Base-by-base conservation (phyloP, 2,113 vertebrate species). In the Sinocyclocheilus rhinocerous region DNA sequence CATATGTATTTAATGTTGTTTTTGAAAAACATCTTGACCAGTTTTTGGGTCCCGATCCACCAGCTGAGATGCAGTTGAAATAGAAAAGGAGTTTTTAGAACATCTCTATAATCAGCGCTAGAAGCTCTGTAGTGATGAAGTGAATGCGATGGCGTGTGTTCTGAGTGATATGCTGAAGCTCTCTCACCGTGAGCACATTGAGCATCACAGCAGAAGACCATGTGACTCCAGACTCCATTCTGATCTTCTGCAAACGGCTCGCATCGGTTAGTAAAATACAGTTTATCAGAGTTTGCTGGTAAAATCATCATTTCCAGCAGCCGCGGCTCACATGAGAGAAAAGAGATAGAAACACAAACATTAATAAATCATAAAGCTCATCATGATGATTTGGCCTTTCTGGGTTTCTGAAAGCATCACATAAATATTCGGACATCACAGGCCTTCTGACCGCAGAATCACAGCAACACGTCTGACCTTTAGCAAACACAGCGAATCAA, bases 381-480 rank as follows among this genome's bases (percentile, higher is more conserved):
- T 52, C 69, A 75, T 89, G 91, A 93, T 92, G 87, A 91, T 87
- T 88, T 92, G 90, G 90, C 91, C 91, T 93, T 93, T 95, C 81
- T 87, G 88, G 90, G 85, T 89, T 92, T 93, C 86, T 92, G 92
- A 94, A 90, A 92, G 88, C 79, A 86, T 89, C 89, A 85, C 70
- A 77, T 87, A 93, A 93, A 94, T 92, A 92, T 93, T 90, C 93
- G 92, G 92, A 89, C 90, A 89, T 90, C 22, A 63, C 22, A 39
- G 87, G 84, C 87, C 91, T 85, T 91, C 89, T 75, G 85, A 85
- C 90, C 92, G 91, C 57, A 61, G 89, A 93, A 92, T 90, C 93
- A 94, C 95, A 94, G 93, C 94, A 94, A 91, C 57, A 61, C 9
- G 81, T 33, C 55, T 94, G 94, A 95, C 95, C 95, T 95, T 95